A percentile compares a stretch with the other conserved stretches of the same genome.
phyloP scores from a whole-genome alignment of 1,140 invertebrate species.

The Pteromalus puparum region DNA sequence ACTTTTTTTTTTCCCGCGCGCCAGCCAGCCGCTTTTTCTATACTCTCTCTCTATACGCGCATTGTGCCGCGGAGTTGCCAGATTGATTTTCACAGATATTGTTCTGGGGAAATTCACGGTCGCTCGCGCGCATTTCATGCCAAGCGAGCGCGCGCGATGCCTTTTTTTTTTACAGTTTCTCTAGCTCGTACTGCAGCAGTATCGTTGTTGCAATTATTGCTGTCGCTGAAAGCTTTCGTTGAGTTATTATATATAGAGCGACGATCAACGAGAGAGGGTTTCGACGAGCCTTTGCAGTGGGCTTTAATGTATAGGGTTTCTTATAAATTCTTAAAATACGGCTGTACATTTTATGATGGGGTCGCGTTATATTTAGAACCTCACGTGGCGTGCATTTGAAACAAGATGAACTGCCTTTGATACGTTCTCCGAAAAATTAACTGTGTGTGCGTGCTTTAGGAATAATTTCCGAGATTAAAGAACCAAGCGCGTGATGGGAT shows the following conservation, averaged over 20 bases:
- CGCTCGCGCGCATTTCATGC: neutral
- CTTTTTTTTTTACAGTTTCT: neutral
- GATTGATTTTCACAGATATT: constrained; percentile 12
- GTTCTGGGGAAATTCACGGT: neutral
- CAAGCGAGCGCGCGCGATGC: neutral
- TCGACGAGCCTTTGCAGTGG: no score
- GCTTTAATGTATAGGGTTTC: no score
- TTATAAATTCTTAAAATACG: constrained; percentile 37
- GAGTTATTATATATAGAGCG: neutral
- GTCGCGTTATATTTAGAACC: constrained; percentile 26
- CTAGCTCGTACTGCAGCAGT: no score
- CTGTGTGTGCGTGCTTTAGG: neutral
- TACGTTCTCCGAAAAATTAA: constrained; percentile 32
- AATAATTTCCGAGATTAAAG: neutral
- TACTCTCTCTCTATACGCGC: neutral
- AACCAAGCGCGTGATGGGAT: no score
- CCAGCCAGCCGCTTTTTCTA: no score
- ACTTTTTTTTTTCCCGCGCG: constrained; percentile 7
- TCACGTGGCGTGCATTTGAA: neutral
- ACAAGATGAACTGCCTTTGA: constrained; percentile 5
- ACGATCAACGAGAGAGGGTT: no score
- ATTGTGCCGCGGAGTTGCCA: neutral
- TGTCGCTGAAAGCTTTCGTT: neutral
- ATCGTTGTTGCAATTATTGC: no score
- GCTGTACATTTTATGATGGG: constrained; percentile 9